A percentile compares a stretch with the other conserved stretches of the same genome.
Conservation (phyloP, 2,888 invertebrate species). For the Diarsia dahlii region DNA sequence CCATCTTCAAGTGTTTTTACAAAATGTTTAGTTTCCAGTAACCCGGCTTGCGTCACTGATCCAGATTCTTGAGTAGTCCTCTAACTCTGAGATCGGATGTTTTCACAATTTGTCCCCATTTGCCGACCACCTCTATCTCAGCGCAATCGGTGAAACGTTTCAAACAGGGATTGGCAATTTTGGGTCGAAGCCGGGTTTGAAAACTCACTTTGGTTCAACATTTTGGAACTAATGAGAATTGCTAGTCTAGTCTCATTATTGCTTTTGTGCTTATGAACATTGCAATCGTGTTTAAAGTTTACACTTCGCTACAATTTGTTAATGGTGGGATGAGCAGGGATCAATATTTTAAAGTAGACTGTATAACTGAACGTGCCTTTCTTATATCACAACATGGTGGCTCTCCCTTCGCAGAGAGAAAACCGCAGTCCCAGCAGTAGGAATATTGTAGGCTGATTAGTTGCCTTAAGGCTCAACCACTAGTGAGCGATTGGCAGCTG, state of each 20-base stretch:
- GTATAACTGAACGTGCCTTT: background rate
- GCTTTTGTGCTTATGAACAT: background rate
- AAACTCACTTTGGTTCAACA: constrained; percentile 6
- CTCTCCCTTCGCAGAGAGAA: background rate
- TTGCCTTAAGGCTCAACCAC: background rate
- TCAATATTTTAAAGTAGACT: background rate
- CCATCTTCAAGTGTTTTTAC: constrained; percentile 42
- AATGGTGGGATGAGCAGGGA: background rate
- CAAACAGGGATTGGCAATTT: constrained; percentile 41
- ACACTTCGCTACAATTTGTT: background rate
- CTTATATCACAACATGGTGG: background rate
- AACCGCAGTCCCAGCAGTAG: background rate
- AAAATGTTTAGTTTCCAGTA: constrained; percentile 52
- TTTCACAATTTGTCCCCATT: constrained; percentile 59
- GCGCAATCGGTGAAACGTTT: constrained; percentile 37
- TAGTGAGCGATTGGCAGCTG: background rate
- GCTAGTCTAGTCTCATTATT: constrained; percentile 1
- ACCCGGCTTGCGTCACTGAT: constrained; percentile 56
- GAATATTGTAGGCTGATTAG: background rate
- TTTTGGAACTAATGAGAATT: constrained; percentile 9
- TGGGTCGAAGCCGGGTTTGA: background rate
- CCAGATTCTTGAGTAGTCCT: constrained; percentile 46
- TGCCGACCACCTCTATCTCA: constrained; percentile 46
- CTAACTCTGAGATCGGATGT: constrained; percentile 49
- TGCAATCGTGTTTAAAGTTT: background rate